Evolutionary conservation across 2,797 vertebrate genomes (phyloP).

Genomic region (Octomys mimax): DNA sequence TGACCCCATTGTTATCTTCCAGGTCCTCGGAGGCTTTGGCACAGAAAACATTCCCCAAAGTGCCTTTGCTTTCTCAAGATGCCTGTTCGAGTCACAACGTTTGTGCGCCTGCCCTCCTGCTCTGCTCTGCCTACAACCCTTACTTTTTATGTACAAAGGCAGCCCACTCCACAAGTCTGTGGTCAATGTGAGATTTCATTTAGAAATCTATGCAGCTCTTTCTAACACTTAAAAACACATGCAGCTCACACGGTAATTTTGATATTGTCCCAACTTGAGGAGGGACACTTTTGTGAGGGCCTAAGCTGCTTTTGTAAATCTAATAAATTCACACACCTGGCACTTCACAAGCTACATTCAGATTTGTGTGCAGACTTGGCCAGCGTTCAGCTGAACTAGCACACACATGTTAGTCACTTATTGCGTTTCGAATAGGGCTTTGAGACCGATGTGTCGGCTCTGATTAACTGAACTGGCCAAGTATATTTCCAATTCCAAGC

Average conservation of each 20-base stretch:
- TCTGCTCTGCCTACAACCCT: not conserved
- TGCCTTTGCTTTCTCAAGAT: not conserved
- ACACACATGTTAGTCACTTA: not conserved
- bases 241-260: not conserved
- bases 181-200: not conserved
- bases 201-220: not conserved
- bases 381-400: not conserved
- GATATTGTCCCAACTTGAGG: not conserved
- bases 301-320: not conserved
- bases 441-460: not conserved
- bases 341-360: not conserved
- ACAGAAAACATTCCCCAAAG: not conserved
- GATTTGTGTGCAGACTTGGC: not conserved
- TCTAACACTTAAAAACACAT: not conserved
- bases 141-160: not conserved
- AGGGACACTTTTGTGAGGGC: not conserved
- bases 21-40: not conserved
- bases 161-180: not conserved
- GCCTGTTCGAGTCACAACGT: not conserved
- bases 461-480: conserved; percentile 19
- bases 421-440: not conserved
- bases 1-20: not conserved
- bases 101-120: not conserved
- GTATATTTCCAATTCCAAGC: not conserved
- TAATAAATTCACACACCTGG: not conserved